These are phyloP conservation scores for Hypomecis atomaria DNA, from an alignment of 2,888 invertebrate species.

Conservation along the genomic window DNA sequence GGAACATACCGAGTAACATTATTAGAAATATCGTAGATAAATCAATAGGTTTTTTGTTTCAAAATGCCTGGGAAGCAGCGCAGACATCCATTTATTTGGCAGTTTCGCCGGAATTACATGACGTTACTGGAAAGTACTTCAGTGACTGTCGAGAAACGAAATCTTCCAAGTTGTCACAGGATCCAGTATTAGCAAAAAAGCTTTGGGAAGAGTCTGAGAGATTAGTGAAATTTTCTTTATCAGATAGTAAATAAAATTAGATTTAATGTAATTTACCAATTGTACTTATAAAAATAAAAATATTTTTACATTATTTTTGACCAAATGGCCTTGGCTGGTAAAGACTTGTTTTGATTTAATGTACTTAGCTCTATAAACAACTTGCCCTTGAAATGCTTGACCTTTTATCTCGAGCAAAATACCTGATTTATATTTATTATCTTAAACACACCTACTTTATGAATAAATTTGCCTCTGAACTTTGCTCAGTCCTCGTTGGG, in stretches of 20 bases:
- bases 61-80: slow-evolving; percentile 86
- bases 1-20: slow-evolving; percentile 81
- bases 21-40: slow-evolving; percentile 61
- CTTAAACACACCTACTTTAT: neutral
- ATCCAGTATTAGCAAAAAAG: slow-evolving; percentile 82
- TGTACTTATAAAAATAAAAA: slow-evolving; percentile 2
- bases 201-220: slow-evolving; percentile 88
- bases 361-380: neutral
- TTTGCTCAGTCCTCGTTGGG: neutral
- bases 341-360: slow-evolving; percentile 34
- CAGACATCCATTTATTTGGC: slow-evolving; percentile 86
- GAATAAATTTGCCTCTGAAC: neutral
- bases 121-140: slow-evolving; percentile 87
- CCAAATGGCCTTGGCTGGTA: slow-evolving; percentile 14
- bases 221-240: slow-evolving; percentile 63
- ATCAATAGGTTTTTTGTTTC: slow-evolving; percentile 73
- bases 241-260: slow-evolving; percentile 33
- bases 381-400: neutral
- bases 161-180: slow-evolving; percentile 80
- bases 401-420: neutral
- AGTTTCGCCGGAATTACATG: slow-evolving; percentile 82
- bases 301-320: slow-evolving; percentile 12
- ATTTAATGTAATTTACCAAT: neutral
- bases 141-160: slow-evolving; percentile 82
- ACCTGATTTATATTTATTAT: neutral